These are phyloP conservation scores for Drosophila prosaltans DNA, from an alignment of 1,140 invertebrate species.

Conservation along the genomic window DNA sequence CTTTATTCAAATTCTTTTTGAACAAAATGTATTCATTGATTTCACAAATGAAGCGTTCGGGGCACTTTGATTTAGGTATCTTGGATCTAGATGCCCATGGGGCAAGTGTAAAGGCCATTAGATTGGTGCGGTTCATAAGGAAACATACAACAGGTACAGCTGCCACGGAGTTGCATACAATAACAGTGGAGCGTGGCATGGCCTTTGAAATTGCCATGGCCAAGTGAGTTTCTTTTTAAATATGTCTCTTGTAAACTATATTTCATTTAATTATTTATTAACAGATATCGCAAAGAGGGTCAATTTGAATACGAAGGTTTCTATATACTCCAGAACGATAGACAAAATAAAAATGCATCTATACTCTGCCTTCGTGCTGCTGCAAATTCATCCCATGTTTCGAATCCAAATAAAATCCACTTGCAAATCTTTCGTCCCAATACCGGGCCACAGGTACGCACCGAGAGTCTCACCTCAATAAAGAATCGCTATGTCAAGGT, in stretches of 20 bases:
- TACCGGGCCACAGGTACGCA: constrained; percentile 61
- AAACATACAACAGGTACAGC: constrained; percentile 94
- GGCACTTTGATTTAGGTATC: constrained; percentile 94
- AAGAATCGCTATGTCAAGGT: constrained; percentile 49
- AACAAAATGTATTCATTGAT: constrained; percentile 95
- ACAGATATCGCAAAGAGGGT: constrained; percentile 44
- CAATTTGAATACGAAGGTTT: constrained; percentile 50
- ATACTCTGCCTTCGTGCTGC: constrained; percentile 49
- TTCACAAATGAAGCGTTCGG: constrained; percentile 90
- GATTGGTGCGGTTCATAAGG: constrained; percentile 90
- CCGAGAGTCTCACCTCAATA: constrained; percentile 48
- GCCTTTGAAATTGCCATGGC: constrained; percentile 91
- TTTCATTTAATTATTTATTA: not conserved
- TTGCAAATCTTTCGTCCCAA: constrained; percentile 61
- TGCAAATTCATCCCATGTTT: not conserved
- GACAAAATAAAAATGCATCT: constrained; percentile 52
- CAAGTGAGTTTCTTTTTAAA: constrained; percentile 84
- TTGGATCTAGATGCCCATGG: constrained; percentile 95
- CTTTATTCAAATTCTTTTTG: constrained; percentile 98
- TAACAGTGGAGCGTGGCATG: constrained; percentile 95
- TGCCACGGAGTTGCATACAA: constrained; percentile 94
- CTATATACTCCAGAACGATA: constrained; percentile 45
- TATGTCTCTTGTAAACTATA: not conserved
- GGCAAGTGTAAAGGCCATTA: constrained; percentile 91
- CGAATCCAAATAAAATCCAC: constrained; percentile 25